Percentiles rank a stretch among this genome's conserved stretches.
These are phyloP conservation scores for Pheucticus melanocephalus DNA, from an alignment of 2,113 vertebrate species.

Conservation along the genomic window DNA sequence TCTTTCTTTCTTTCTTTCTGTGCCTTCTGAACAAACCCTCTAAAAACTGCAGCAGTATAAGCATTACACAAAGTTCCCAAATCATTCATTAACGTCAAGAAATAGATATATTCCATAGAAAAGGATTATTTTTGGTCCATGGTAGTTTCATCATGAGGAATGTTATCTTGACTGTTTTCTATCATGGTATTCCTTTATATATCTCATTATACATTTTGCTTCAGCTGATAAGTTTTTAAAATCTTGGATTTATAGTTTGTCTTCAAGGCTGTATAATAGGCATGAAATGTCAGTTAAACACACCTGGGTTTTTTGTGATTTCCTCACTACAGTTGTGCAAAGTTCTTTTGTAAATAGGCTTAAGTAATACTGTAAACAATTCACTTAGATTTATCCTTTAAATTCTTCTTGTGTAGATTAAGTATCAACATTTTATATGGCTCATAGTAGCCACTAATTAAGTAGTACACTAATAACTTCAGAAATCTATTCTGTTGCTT, in stretches of 20 bases:
- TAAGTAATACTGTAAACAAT: neutral
- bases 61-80: neutral
- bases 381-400: neutral
- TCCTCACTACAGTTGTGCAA: neutral
- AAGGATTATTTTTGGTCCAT: neutral
- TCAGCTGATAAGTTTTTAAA: neutral
- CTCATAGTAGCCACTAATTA: constrained; percentile 61
- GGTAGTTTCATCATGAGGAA: neutral
- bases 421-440: constrained; percentile 38
- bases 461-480: constrained; percentile 53
- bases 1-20: neutral
- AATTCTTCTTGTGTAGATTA: constrained; percentile 28
- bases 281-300: neutral
- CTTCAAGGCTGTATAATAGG: neutral
- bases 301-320: neutral
- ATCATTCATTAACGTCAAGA: neutral
- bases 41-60: neutral
- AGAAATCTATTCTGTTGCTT: constrained; percentile 48
- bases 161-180: neutral
- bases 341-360: neutral
- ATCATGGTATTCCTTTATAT: neutral
- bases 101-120: neutral
- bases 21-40: neutral
- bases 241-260: neutral
- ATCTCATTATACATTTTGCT: neutral